These are phyloP conservation scores for Pseudopleuronectes americanus DNA, from an alignment of 2,797 vertebrate species.

Conservation along the genomic window DNA sequence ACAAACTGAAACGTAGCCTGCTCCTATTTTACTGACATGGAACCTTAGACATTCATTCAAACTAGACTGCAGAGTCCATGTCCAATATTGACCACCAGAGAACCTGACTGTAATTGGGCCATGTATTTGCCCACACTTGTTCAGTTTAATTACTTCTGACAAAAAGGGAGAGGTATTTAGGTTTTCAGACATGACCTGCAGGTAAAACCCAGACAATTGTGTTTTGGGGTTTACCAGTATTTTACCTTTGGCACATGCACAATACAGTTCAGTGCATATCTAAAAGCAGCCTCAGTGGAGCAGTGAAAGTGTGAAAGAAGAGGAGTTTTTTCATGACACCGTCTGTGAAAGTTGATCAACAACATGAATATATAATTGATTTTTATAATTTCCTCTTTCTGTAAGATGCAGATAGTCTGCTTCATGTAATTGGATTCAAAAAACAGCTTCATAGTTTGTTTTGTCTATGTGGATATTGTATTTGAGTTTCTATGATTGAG, in stretches of 20 bases:
- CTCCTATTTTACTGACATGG: neutral
- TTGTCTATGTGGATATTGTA: slow-evolving; percentile 6
- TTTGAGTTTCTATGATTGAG: neutral
- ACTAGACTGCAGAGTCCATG: neutral
- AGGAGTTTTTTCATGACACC: slow-evolving; percentile 35
- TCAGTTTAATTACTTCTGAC: slow-evolving; percentile 39
- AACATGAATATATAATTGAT: neutral
- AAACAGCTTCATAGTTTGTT: neutral
- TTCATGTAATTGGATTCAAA: slow-evolving; percentile 20
- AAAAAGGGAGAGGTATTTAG: neutral
- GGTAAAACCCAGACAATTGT: too few relatives aligned
- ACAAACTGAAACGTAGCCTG: neutral
- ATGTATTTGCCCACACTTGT: neutral
- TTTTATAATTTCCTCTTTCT: slow-evolving; percentile 52
- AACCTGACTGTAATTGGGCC: neutral
- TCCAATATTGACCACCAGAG: neutral
- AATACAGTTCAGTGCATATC: too few relatives aligned
- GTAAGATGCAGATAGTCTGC: slow-evolving; percentile 4
- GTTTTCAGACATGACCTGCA: too few relatives aligned
- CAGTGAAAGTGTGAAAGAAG: slow-evolving; percentile 58
- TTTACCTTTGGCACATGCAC: too few relatives aligned
- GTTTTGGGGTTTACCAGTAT: too few relatives aligned
- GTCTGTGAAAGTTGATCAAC: slow-evolving; percentile 18
- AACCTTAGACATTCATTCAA: neutral
- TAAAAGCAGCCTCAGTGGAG: slow-evolving; percentile 43